Base-by-base conservation (phyloP, 1,140 invertebrate species). In the Drosophila albomicans region DNA sequence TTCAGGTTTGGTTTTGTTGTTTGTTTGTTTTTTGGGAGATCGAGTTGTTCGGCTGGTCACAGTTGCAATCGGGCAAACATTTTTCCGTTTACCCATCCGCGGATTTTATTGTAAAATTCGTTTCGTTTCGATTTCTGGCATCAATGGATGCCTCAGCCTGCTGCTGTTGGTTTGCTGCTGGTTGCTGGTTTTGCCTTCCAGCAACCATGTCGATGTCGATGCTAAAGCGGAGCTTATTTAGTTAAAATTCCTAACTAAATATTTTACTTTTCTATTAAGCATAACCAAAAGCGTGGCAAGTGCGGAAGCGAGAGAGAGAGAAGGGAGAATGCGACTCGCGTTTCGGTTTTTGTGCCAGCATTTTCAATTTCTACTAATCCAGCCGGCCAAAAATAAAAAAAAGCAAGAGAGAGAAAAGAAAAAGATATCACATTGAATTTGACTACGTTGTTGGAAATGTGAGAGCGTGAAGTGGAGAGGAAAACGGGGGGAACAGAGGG, bases 321-420 rank as follows among this genome's bases (percentile, higher is more conserved):
- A 38, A 41, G 8, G 10, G n/a, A 8, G 25, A 3, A 43, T 67
- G 51, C 46, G 20, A 30, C 56, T 41, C 54, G 30, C 15, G 3
- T 58, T 75, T 61, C 58, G 7, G 16, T 52, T 62, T 25, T 41
- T 48, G 32, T 13, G 46, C 41, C 16, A 65, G 13, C 57, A 38
- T 76, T 89, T 81, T 70, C 81, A 84, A 88, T 88, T 88, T 88
- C 61, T 85, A 64, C 78, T 84, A 88, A 89, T 89, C 85, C 70
- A 32, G 52, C 8, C 11, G 32, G 5, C 38, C 28, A 38, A 61
- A 46, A 25, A 66, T 59, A 61, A 51, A 52, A 25, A 20, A 25
- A 25, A 25, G 20, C 20, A 25, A 25, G 20, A 25, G 20, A 25
- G 13, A 30, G 11, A 62, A 15, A 43, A 59, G 66, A 38, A 41